Percentiles rank a stretch among this genome's conserved stretches.
These are phyloP conservation scores for Diarsia brunnea DNA, from an alignment of 2,888 invertebrate genomes.

Conservation along the genomic window DNA sequence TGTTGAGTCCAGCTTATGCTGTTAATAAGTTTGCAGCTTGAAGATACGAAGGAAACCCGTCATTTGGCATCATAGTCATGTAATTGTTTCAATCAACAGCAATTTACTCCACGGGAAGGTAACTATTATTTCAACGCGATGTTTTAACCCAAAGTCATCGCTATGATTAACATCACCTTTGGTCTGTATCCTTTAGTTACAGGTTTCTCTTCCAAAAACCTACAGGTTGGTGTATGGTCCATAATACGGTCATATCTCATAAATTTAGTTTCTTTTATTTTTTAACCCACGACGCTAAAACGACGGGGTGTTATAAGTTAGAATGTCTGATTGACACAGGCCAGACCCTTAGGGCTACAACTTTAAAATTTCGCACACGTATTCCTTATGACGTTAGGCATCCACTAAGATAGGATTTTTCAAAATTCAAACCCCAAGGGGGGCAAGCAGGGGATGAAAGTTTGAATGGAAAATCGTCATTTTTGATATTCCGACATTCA, in stretches of 20 bases:
- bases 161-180: not conserved
- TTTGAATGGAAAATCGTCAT: too few relatives aligned
- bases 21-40: not conserved
- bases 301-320: too few relatives aligned
- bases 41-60: slow-evolving; percentile 17
- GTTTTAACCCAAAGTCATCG: slow-evolving; percentile 4
- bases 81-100: slow-evolving; percentile 34
- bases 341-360: too few relatives aligned
- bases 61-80: not conserved
- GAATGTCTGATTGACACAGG: too few relatives aligned
- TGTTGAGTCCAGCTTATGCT: not conserved
- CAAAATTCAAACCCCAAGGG: too few relatives aligned
- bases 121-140: slow-evolving; percentile 33
- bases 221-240: not conserved
- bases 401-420: too few relatives aligned
- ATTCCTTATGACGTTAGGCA: too few relatives aligned
- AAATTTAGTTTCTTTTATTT: too few relatives aligned
- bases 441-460: too few relatives aligned
- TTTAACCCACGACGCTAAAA: too few relatives aligned
- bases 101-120: slow-evolving; percentile 24
- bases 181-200: not conserved
- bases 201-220: not conserved
- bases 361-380: too few relatives aligned
- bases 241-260: not conserved
- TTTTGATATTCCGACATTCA: too few relatives aligned